phyloP scores from a whole-genome alignment of 2,113 vertebrate genomes.

The Chloropsis cyanopogon region DNA sequence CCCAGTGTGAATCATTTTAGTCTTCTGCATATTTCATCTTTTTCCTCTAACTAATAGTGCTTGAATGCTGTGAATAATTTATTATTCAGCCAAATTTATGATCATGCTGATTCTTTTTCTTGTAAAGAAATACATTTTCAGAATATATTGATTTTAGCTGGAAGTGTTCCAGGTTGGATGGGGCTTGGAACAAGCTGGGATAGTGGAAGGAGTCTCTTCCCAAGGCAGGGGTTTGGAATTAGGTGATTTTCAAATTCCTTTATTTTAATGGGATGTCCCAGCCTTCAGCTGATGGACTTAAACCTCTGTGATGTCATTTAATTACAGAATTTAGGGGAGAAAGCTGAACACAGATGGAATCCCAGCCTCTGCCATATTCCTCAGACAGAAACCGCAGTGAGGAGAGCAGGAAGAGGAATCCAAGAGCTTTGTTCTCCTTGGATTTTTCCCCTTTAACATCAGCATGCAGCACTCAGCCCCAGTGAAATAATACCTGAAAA shows the following conservation, averaged over 20 bases:
- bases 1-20: neutral
- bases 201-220: neutral
- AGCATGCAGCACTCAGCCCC: neutral
- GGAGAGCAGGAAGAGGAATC: neutral
- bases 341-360: conserved; percentile 38
- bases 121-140: neutral
- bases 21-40: neutral
- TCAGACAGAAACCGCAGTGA: neutral
- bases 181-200: neutral
- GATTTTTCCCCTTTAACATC: neutral
- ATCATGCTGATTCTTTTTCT: neutral
- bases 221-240: neutral
- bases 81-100: neutral
- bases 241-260: neutral
- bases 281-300: conserved; percentile 59
- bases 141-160: neutral
- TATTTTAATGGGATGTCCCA: conserved; percentile 48
- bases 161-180: neutral
- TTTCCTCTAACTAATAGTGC: neutral
- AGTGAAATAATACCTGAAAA: neutral
- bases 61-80: neutral
- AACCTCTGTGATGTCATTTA: conserved; percentile 52
- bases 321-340: conserved; percentile 41
- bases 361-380: neutral
- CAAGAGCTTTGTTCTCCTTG: neutral